Base-by-base conservation (phyloP, 2,113 vertebrate genomes). In the Marcusenius ussheri region DNA sequence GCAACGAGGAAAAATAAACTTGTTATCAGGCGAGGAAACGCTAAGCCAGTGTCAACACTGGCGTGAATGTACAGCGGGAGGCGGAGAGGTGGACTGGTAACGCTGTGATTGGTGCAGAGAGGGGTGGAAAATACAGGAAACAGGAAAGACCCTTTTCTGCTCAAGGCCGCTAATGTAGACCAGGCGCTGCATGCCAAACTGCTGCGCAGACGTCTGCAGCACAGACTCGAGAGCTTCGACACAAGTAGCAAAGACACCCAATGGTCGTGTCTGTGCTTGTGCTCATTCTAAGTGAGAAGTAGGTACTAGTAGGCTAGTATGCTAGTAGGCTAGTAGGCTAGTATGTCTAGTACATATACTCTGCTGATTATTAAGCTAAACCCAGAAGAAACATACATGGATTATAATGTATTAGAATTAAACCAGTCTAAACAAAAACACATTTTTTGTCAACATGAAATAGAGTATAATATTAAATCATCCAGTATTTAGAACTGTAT, bases 111-210 rank as follows among this genome's bases (percentile, higher is more conserved):
- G 95, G 95, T 94, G 91, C 91, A 88, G 90, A 46, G 92, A 92
- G 93, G 94, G 96, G 95, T 93, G 96, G 96, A 95, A 94, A 93
- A 89, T 92, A 49, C 45, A 90, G 92, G 91, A 93, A 94, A 94
- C 91, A 90, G 91, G 91, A 94, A 93, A 90, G 92, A 93, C 93
- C 92, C 93, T 90, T 92, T 53, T 87, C 50, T 58, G 91, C 84
- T 91, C 80, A 83, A 77, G 86, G 90, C 70, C 85, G 92, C 89
- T 89, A 83, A 49, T 91, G 91, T 89, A 93, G 91, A 93, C 89
- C 91, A 88, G 85, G 31, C 85, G 13, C 6, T 3, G 24, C 50
- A 3, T 35, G 85, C 50, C 85, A 56, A 9, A 2, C 50, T 27
- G 13, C 85, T 2, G 85, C 50, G 2, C 85, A 53, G 24, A 89